Evolutionary conservation across 2,797 vertebrate species (phyloP), one percentile per base, ranked within the genome.

Genomic region (Phrynocephalus forsythii): DNA sequence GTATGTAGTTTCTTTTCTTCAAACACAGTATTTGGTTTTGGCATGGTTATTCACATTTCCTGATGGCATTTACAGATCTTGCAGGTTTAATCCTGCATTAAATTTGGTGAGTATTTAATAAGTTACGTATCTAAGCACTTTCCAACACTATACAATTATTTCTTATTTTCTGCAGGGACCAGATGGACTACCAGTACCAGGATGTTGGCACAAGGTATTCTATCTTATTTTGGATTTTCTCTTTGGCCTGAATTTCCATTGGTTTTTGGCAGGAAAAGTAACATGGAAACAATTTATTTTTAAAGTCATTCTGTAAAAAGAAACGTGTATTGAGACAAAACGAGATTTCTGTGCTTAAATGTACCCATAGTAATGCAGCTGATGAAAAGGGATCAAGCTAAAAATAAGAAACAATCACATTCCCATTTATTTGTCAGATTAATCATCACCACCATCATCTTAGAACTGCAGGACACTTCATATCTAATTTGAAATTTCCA

Each of bases 151-250:
- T 72, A 89, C 86, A 48, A 44, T 56, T 79, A 11, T 80, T 3
- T 33, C 73, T 90, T 93, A 4, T 1, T 71, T 89, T 93, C 95
- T 96, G 66, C 96, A 99, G 99, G 99, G 98, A 87, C 97, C 98
- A 3, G 99, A 99, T 0, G 99, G 99, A 89, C 95, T 99, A 92
- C 99, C 99, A 2, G 97, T 99, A 96, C 98, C 98, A 91, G 98
- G 98, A 95, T 99, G 99, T 95, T 99, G 98, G 99, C 98, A 99
- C 91, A 99, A 99, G 98, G 98, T 99, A 96, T 68, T 20, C 89
- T 92, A 82, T 84, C 88, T 16, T 24, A 38, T 28, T 50, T 87
- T 72, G 18, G 18, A 68, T 78, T 67, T 56, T 75, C 28, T 79
- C 22, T 71, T 50, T 18, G n/a, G 38, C 8, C 44, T 90, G 86